Evolutionary conservation across 1,140 invertebrate species (phyloP), one percentile per base, ranked within the genome.

Genomic region (Nasonia giraulti): DNA sequence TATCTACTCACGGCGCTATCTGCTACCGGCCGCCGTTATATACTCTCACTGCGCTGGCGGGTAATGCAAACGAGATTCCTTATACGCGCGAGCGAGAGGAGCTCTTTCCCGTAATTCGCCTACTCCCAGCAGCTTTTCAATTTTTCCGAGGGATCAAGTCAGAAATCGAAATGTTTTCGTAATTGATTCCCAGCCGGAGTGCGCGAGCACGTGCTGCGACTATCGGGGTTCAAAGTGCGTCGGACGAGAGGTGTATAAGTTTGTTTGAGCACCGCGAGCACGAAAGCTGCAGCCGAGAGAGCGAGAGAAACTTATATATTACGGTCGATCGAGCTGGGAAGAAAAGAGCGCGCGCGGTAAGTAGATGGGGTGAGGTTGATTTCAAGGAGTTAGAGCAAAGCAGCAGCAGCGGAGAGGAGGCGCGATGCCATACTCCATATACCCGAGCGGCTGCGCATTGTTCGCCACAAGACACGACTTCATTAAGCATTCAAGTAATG

Each of bases 401-500:
- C 84, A 89, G 20, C 6, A 27, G 68, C 17, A 4, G 69, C 77
- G 87, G 88, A 71, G 31, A 31, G 12, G 10, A 27, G 31, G 33
- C 10, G 68, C 10, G 68, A 11, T 6, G 33, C 33, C 5, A 37
- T 37, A 44, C 40, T 44, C 40, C 0, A 40, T 5, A 8, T 40
- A 7, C 3, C 2, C 23, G 31, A 5, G 20, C 7, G 6, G 6
- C 8, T 33, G 40, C 27, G 89, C 91, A 91, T 92, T 92, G 90
- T 92, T 92, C 90, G 90, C 90, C 90, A 92, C 90, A 91, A 90
- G 89, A 91, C 88, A 91, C 88, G 90, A 91, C 90, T 91, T 91
- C 89, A 90, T 92, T 91, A 91, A 89, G 91, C 89, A 91, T 92
- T 92, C 90, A 90, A 91, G 89, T 90, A 91, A 92, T 92, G 91